Conservation (phyloP, 2,113 vertebrate species). For the Tupaia tana region DNA sequence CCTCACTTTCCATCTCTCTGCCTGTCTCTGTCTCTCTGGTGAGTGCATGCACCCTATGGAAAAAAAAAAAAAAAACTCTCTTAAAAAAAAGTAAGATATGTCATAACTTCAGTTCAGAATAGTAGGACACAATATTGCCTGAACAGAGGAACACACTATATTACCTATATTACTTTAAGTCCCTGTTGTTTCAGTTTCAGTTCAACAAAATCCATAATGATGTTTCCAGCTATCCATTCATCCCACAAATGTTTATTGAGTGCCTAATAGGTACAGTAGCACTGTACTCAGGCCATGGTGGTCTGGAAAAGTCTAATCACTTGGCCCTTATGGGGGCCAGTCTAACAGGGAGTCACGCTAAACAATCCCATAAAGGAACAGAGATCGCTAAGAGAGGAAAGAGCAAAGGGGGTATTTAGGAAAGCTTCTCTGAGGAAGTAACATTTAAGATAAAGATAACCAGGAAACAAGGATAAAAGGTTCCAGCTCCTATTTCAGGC, state of each 20-base stretch:
- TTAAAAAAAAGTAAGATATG: background rate
- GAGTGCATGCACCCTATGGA: no score
- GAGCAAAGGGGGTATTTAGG: background rate
- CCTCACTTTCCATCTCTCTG: no score
- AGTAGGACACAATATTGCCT: background rate
- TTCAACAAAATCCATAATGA: constrained; percentile 8
- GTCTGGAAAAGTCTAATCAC: background rate
- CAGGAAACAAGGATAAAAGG: background rate
- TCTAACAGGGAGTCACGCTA: background rate
- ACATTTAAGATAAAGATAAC: background rate
- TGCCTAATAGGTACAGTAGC: background rate
- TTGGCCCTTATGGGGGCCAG: background rate
- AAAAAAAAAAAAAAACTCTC: no score
- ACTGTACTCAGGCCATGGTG: background rate
- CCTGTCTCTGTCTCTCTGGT: no score
- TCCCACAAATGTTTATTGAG: background rate
- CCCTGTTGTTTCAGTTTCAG: background rate
- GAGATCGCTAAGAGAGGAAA: background rate
- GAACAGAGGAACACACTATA: background rate
- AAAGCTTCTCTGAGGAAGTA: constrained; percentile 36
- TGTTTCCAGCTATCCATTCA: constrained; percentile 9
- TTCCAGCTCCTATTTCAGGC: constrained; percentile 5
- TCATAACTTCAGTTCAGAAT: background rate
- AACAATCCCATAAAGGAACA: constrained; percentile 13
- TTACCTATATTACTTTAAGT: background rate